These are phyloP conservation scores for Pterophyllum scalare DNA, from an alignment of 2,113 vertebrate genomes.

Conservation along the genomic window DNA sequence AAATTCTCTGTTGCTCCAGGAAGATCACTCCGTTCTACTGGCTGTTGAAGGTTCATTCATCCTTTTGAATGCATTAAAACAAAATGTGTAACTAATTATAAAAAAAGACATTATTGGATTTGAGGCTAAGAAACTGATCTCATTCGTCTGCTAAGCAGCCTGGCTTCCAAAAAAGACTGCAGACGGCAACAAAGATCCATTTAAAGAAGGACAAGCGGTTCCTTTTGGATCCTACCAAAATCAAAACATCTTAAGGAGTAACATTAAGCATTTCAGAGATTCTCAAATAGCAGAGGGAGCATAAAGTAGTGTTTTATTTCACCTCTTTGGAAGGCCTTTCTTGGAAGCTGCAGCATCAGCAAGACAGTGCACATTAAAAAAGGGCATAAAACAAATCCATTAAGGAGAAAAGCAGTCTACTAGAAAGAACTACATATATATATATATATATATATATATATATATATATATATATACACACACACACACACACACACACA, in stretches of 20 bases:
- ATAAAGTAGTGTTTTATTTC: slow-evolving; percentile 53
- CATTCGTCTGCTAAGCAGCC: not conserved
- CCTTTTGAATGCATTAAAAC: slow-evolving; percentile 29
- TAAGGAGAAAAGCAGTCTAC: slow-evolving; percentile 32
- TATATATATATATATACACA: too few relatives aligned
- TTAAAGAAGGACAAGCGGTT: not conserved
- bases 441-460: not conserved
- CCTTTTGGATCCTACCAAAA: slow-evolving; percentile 26
- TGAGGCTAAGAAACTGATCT: not conserved
- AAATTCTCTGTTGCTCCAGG: not conserved
- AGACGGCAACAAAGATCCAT: not conserved
- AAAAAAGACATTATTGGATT: slow-evolving; percentile 23
- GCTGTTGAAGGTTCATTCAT: slow-evolving; percentile 24
- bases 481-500: too few relatives aligned
- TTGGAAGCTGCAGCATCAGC: slow-evolving; percentile 58
- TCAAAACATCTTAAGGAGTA: slow-evolving; percentile 31
- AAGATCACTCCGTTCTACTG: not conserved
- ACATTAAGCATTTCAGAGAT: slow-evolving; percentile 35
- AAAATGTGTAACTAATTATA: slow-evolving; percentile 4
- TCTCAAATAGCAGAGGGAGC: slow-evolving; percentile 31
- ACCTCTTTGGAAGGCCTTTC: slow-evolving; percentile 31
- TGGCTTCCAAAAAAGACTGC: not conserved
- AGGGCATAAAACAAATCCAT: slow-evolving; percentile 56
- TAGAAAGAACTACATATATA: not conserved
- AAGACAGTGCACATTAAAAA: slow-evolving; percentile 53